Conservation (phyloP, 2,113 vertebrate species). For the Pelusios castaneus region DNA sequence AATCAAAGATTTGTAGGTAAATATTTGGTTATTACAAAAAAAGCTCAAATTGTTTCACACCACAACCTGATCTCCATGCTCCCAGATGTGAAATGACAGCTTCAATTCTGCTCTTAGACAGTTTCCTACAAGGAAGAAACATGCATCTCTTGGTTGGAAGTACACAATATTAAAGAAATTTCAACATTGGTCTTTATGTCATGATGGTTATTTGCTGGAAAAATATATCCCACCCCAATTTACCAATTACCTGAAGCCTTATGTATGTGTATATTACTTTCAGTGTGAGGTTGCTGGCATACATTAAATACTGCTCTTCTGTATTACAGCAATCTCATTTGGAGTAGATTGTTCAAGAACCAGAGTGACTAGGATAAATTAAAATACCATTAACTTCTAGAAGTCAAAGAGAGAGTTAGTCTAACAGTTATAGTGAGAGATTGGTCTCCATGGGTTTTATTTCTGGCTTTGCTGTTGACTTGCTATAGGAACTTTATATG, state of each 20-base stretch:
- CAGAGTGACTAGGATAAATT: slow-evolving; percentile 56
- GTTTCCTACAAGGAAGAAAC: slow-evolving; percentile 68
- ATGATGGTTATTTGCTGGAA: slow-evolving; percentile 57
- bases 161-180: slow-evolving; percentile 47
- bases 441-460: slow-evolving; percentile 18
- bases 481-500: not conserved
- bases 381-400: slow-evolving; percentile 58
- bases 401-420: slow-evolving; percentile 20
- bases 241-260: slow-evolving; percentile 50
- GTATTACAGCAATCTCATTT: slow-evolving; percentile 58
- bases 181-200: slow-evolving; percentile 51
- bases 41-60: not conserved
- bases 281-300: slow-evolving; percentile 23
- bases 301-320: slow-evolving; percentile 51
- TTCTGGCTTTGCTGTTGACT: not conserved
- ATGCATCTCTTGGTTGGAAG: slow-evolving; percentile 68
- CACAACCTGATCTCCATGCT: slow-evolving; percentile 49
- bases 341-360: slow-evolving; percentile 65
- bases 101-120: slow-evolving; percentile 56
- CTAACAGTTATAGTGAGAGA: not conserved
- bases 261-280: slow-evolving; percentile 40
- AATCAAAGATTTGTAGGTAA: slow-evolving; percentile 33
- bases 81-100: slow-evolving; percentile 61
- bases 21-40: slow-evolving; percentile 11
- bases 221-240: slow-evolving; percentile 35